Evolutionary conservation across 64 coral and sea anemone genomes (phyloP), one percentile per base, ranked within the genome.

Genomic region (Trachythela sp.): DNA sequence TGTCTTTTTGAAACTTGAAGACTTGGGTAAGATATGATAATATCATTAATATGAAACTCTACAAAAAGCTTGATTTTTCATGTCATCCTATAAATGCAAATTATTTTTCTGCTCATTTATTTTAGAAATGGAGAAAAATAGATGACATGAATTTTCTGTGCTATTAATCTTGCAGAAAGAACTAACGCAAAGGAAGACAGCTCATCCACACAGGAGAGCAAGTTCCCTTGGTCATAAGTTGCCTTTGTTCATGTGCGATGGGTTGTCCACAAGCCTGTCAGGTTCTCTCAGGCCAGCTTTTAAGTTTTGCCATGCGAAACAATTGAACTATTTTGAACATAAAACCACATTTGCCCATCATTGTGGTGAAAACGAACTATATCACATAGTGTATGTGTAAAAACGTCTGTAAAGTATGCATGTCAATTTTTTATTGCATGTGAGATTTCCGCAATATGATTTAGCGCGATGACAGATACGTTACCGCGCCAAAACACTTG

Each of bases 1-100:
- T 43, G 92, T 97, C 20, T 86, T 97, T 22, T 87, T 85, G 54
- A 97, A 97, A 92, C 86, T 97, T 18, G 92, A 92, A 91, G 93
- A 94, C 27, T 52, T 56, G 89, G 95, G 95, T 97, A 94, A 40
- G 56, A 64, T 64, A 2, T 22, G 1, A n/a, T 64, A n/a, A 27
- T n/a, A 18, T 26, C 20, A 4, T n/a, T 5, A 18, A n/a, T 64
- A n/a, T 64, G 20, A 27, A 15, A 11, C 13, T 52, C 49, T 52
- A 2, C 49, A 52, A n/a, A n/a, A n/a, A n/a, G n/a, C n/a, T 45
- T 45, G 42, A 4, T 6, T 11, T 45, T 45, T 11, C 42, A 45
- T 45, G 42, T 11, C 42, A 45, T 45, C 4, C 42, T 45, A 45
- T 6, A 45, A 45, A 45, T 45, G 11, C 42, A 4, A 45, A 45